Base-by-base conservation (phyloP, 2,113 vertebrate genomes). In the Malurus elegans region DNA sequence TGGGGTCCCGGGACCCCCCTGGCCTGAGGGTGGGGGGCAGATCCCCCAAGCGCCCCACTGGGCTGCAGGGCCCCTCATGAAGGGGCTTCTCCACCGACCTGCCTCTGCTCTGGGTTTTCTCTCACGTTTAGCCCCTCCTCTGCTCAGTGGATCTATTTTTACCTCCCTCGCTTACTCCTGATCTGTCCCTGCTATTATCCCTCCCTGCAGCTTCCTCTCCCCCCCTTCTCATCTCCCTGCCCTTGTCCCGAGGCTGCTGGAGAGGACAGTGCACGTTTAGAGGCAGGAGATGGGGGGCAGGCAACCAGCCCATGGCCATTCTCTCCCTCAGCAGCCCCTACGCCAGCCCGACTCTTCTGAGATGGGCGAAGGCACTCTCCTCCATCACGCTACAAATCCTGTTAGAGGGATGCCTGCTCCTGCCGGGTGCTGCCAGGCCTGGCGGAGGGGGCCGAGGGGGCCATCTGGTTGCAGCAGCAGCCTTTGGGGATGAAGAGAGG, bases 51-150 rank as follows among this genome's bases (percentile, higher is more conserved):
- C 1, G 3, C 50, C 66, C 36, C 1, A 0, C 28, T 58, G 42
- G 44, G 36, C 44, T 29, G 18, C 21, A 66, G 60, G 26, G 40
- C 51, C 57, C 74, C 38, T 95, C 67, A 38, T 0, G 2, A 76
- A 75, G 69, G 48, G 48, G 18, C 26, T 80, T 84, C 47, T 75
- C n/a, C 17, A 7, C 73, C 48, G 17, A 71, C 54, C 75, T 88
- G 75, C 71, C 47, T 92, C 64, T 79, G 65, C 86, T 92, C 73
- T 85, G 91, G 84, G 78, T 85, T 95, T 95, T 94, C 90, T 80
- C 93, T 95, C 96, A 96, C 96, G 88, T 95, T 96, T 96, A 96
- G 95, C 90, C 95, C 93, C 96, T 95, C 95, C 95, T 95, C 93
- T 96, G 51, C 95, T 95, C 42, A 6, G 93, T 86, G 67, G 89